Evolutionary conservation across 2,797 vertebrate species (phyloP).

Genomic region (Perodicticus potto): DNA sequence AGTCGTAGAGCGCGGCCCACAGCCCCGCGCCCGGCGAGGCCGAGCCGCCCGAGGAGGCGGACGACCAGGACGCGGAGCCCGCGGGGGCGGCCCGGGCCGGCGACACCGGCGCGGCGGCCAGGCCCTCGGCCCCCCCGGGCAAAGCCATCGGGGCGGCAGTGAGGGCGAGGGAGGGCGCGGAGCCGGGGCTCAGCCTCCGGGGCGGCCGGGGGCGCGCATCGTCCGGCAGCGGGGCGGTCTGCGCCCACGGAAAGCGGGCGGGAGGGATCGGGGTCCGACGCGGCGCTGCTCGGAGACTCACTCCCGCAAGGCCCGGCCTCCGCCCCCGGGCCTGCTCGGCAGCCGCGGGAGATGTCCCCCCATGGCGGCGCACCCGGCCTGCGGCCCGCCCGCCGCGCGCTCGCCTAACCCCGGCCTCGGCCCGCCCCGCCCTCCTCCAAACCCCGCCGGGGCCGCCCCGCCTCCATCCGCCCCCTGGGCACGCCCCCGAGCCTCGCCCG

Average conservation of each 20-base stretch:
- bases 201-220: constrained; percentile 39
- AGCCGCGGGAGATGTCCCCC: neutral
- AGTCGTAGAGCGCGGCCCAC: constrained; percentile 94
- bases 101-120: constrained; percentile 79
- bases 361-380: neutral
- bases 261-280: too few species aligned
- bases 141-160: constrained; percentile 76
- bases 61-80: constrained; percentile 86
- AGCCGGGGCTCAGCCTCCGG: constrained; percentile 50
- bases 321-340: neutral
- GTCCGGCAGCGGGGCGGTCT: neutral
- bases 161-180: neutral
- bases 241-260: neutral
- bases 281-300: neutral
- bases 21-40: constrained; percentile 83
- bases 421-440: neutral
- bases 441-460: neutral
- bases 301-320: neutral
- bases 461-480: neutral
- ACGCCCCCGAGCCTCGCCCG: neutral
- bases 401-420: neutral
- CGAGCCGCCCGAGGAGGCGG: constrained; percentile 51
- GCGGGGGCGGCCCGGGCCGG: constrained; percentile 87
- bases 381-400: neutral
- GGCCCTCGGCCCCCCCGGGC: constrained; percentile 63